Evolutionary conservation across 1,140 invertebrate species (phyloP), one percentile per base, ranked within the genome.

Genomic region (Zaprionus vittiger): DNA sequence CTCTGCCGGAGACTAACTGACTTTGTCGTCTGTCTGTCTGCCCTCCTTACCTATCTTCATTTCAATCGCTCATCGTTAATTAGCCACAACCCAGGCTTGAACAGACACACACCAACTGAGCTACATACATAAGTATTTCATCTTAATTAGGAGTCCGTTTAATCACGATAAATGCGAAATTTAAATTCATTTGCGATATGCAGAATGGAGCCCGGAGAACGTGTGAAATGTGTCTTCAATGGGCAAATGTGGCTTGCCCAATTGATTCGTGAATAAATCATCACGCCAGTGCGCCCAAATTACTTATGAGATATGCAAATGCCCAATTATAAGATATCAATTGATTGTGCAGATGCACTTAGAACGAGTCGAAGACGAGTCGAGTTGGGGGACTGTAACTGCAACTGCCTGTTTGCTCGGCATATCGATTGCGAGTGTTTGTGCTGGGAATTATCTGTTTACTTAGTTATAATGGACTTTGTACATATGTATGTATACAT

Each of bases 31-130:
- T 26, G 49, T 54, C 78, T 55, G 72, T 64, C 66, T 77, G 47
- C 24, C 22, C 52, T 17, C 14, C 69, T 83, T 83, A 75, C 71
- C 77, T 57, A 67, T 65, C 70, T 68, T 81, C 68, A 73, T 66
- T 87, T 83, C 75, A 87, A 87, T 87, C 78, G 74, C 49, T 71
- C 84, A 83, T 81, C 81, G 81, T 89, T 87, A 87, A 87, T 87
- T 87, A 87, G 81, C 44, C 70, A 55, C 74, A 72, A 64, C 79
- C 73, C 74, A 41, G 54, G 38, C 38, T 6, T 1, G 5, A 9
- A 17, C n/a, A 47, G n/a, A 17, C 41, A 77, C 31, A 26, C 49
- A 15, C 4, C 0, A 9, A 17, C 44, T 2, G 41, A 38, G 37
- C n/a, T 47, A 11, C 47, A 22, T 20, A 20, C 20, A 20, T 22